Percentiles rank a stretch among this genome's conserved stretches.
Evolutionary conservation across 2,113 vertebrate species (phyloP).

Genomic region (Passer montanus): DNA sequence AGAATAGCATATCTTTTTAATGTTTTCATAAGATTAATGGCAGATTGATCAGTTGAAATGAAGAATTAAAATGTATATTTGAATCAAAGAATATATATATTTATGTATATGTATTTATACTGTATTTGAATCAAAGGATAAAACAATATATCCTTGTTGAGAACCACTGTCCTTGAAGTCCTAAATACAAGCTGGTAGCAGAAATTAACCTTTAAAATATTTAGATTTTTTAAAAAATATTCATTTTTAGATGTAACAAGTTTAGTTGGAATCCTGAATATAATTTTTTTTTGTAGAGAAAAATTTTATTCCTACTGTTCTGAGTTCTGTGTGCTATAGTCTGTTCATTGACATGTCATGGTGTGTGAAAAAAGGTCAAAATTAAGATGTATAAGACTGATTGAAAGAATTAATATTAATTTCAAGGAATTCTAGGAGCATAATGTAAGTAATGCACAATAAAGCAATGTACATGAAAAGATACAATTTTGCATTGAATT

Average conservation of each 20-base stretch:
- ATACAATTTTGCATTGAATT: background rate
- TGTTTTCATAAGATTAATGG: conserved; percentile 25
- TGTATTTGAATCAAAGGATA: background rate
- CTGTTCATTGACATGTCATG: background rate
- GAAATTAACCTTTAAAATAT: conserved; percentile 2
- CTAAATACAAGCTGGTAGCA: conserved; percentile 3
- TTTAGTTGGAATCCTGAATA: background rate
- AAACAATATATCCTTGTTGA: background rate
- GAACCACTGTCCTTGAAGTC: background rate
- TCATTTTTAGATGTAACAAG: background rate
- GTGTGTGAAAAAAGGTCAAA: background rate
- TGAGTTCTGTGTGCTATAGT: background rate
- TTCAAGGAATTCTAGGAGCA: background rate
- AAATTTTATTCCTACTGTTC: background rate
- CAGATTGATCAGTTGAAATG: background rate
- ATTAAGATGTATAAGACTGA: background rate
- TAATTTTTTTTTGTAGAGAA: background rate
- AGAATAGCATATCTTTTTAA: background rate
- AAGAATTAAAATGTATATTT: background rate
- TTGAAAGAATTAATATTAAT: background rate
- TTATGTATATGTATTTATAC: background rate
- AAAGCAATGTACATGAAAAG: background rate
- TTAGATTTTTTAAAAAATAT: background rate
- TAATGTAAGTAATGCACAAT: background rate
- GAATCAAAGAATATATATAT: background rate